Base-by-base conservation (phyloP, 2,888 invertebrate species). In the Liopterus haemorrhoidalis region DNA sequence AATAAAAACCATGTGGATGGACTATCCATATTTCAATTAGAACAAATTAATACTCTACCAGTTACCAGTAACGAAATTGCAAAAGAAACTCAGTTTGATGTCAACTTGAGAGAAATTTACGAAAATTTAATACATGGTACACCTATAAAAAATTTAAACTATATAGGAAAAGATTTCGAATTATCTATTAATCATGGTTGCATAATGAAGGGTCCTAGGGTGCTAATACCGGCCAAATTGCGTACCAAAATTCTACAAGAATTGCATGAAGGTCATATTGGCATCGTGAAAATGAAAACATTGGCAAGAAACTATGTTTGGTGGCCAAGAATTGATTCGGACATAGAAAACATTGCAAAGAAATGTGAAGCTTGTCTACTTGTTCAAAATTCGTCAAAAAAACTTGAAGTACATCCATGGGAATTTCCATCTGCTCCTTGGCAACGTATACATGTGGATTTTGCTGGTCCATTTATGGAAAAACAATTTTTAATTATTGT, bases 201-300 rank as follows among this genome's bases (percentile, higher is more conserved):
- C 35, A 22, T 51, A 6, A 12, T 50, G 14, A 48, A 44, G 12
- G 51, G 50, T 25, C 49, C 50, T 16, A 16, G 54, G 16, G 54
- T 55, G 8, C 41, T 53, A 5, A 35, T 57, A 11, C 54, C 57
- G 21, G 9, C 31, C 2, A 20, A 32, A n/a, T 45, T 57, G 21
- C 47, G 38, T 9, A 4, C 43, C 40, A 16, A 31, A 1, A 43
- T 55, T 5, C 30, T 57, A 9, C 25, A 45, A 2, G 47, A 57
- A 14, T 27, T 54, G 19, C 57, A 59, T 41, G n/a, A 50, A 11
- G 48, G 53, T n/a, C 57, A 60, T 48, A 24, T 51, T 6, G 59
- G 58, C 4, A 57, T 61, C 5, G 52, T 54, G 2, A 54, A 51
- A 30, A 61, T 58, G 54, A 61, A 62, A 46, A 49, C 49, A 2